phyloP scores from a whole-genome alignment of 2,888 invertebrate species.

The Acronicta psi region DNA sequence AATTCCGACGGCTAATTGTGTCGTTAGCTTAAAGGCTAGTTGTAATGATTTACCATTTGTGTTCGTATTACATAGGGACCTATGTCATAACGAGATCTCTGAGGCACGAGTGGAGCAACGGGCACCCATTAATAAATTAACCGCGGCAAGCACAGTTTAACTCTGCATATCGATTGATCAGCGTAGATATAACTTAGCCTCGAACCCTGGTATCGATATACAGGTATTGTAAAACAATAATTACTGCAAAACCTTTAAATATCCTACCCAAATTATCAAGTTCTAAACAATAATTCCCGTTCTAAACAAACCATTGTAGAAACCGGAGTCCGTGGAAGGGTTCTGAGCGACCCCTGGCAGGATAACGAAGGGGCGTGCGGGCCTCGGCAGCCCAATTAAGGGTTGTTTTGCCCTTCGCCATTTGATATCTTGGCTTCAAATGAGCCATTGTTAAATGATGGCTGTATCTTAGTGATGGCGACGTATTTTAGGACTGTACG shows the following conservation, averaged over 20 bases:
- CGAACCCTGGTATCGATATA: too few relatives aligned
- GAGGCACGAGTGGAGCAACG: too few relatives aligned
- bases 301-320: conserved; percentile 23
- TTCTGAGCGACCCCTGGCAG: conserved; percentile 6
- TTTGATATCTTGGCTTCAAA: conserved; percentile 33
- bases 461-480: conserved; percentile 3
- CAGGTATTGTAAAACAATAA: too few relatives aligned
- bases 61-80: too few relatives aligned
- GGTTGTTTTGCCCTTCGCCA: conserved; percentile 28
- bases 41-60: too few relatives aligned
- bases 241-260: not conserved
- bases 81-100: too few relatives aligned
- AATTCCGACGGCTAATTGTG: too few relatives aligned
- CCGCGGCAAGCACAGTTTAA: too few relatives aligned
- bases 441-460: conserved; percentile 7
- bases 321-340: conserved; percentile 22
- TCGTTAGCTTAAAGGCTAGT: too few relatives aligned
- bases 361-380: conserved; percentile 43
- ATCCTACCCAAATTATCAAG: not conserved
- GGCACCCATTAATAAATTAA: too few relatives aligned
- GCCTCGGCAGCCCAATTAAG: conserved; percentile 30
- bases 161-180: too few relatives aligned
- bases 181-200: too few relatives aligned
- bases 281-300: conserved; percentile 9
- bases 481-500: not conserved